Conservation (phyloP, 2,113 vertebrate genomes). For the Aix galericulata region DNA sequence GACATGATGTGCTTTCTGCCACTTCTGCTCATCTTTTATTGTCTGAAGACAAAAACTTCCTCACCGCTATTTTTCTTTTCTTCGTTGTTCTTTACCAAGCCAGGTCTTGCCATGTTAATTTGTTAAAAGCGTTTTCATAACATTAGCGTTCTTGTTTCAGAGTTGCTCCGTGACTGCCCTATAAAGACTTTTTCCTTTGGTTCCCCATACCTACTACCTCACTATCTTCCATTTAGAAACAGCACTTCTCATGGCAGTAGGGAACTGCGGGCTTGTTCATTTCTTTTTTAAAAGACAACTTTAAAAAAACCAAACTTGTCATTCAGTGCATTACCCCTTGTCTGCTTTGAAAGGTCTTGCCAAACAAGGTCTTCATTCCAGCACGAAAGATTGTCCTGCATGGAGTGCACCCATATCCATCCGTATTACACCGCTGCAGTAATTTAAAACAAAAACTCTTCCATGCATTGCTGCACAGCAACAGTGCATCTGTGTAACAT, state of each 20-base stretch:
- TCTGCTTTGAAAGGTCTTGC: not conserved
- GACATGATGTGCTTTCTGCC: fast-evolving
- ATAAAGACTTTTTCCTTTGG: not conserved
- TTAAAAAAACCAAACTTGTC: not conserved
- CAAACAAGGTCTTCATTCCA: not conserved
- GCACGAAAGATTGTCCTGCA: fast-evolving
- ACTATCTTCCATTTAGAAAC: not conserved
- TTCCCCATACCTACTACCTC: not conserved
- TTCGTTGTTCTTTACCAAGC: not conserved
- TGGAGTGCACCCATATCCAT: not conserved
- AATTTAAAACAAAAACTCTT: not conserved
- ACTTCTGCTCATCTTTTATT: not conserved
- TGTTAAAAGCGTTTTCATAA: not conserved
- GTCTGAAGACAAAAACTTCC: not conserved
- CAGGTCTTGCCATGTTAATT: not conserved
- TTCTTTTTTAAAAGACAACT: not conserved
- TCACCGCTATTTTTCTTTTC: not conserved
- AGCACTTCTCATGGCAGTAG: not conserved
- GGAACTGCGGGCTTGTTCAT: not conserved
- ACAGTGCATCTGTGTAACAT: not conserved
- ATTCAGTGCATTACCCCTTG: not conserved
- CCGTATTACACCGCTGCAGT: not conserved
- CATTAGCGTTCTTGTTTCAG: not conserved
- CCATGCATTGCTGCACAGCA: not conserved
- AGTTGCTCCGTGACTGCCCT: not conserved